A percentile compares a stretch with the other conserved stretches of the same genome.
Conservation (phyloP, 2,888 invertebrate genomes). For the Hetaerina titia region DNA sequence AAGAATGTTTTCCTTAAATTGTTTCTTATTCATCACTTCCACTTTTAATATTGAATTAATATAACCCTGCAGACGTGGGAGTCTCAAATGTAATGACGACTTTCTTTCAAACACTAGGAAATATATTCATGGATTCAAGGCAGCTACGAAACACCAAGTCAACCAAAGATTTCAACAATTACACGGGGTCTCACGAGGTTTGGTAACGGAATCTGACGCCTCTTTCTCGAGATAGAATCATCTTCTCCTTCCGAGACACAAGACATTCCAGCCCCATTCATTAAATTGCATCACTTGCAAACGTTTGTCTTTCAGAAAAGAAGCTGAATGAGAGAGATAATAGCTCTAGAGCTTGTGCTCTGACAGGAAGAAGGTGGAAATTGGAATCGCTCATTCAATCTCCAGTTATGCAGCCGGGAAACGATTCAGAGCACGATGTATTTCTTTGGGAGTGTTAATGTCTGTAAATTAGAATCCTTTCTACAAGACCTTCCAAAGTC, state of each 20-base stretch:
- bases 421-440: background rate
- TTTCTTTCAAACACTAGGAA: background rate
- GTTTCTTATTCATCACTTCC: background rate
- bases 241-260: background rate
- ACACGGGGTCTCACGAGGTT: background rate
- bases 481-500: no score
- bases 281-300: background rate
- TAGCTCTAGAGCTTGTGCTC: background rate
- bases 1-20: background rate
- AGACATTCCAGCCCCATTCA: background rate
- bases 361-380: background rate
- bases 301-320: background rate
- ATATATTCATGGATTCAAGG: background rate
- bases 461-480: no score
- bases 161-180: background rate
- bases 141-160: background rate
- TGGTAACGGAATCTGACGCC: conserved; percentile 35
- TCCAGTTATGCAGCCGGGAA: background rate
- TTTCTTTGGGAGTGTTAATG: background rate
- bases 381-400: background rate
- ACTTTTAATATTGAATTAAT: background rate
- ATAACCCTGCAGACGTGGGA: background rate
- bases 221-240: conserved; percentile 15
- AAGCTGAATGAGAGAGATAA: background rate
- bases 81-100: background rate